Percentiles rank a stretch among this genome's conserved stretches.
Conservation (phyloP, 2,113 vertebrate species). For the Oryzias javanicus region DNA sequence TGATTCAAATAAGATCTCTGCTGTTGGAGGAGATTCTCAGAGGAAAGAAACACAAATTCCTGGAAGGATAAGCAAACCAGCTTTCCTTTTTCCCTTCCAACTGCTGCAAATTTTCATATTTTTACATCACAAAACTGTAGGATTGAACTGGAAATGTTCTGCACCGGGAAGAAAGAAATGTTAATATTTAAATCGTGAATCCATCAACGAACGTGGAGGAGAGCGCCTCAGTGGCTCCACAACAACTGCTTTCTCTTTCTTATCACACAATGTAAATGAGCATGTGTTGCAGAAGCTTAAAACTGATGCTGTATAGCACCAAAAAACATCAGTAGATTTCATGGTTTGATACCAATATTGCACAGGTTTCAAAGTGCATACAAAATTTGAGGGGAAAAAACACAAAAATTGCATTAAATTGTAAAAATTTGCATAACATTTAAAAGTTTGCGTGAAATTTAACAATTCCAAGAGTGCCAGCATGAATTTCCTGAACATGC, state of each 20-base stretch:
- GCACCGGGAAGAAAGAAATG: constrained; percentile 23
- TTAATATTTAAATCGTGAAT: constrained; percentile 26
- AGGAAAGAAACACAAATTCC: constrained; percentile 54
- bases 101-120: constrained; percentile 57
- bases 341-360: too few species aligned
- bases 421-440: too few species aligned
- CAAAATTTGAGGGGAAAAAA: too few species aligned
- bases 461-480: too few species aligned
- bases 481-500: too few species aligned
- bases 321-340: too few species aligned
- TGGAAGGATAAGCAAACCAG: constrained; percentile 51
- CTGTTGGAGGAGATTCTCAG: constrained; percentile 48
- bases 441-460: too few species aligned
- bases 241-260: constrained; percentile 13
- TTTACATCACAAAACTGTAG: constrained; percentile 63
- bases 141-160: constrained; percentile 32
- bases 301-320: too few species aligned
- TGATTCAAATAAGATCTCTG: constrained; percentile 72
- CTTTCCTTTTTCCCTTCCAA: constrained; percentile 11
- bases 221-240: constrained; percentile 29
- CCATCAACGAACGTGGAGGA: constrained; percentile 14
- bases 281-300: too few species aligned
- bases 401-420: too few species aligned
- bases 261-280: neutral
- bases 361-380: too few species aligned